Evolutionary conservation across 1,140 invertebrate species (phyloP).

Genomic region (Caenorhabditis remanei): DNA sequence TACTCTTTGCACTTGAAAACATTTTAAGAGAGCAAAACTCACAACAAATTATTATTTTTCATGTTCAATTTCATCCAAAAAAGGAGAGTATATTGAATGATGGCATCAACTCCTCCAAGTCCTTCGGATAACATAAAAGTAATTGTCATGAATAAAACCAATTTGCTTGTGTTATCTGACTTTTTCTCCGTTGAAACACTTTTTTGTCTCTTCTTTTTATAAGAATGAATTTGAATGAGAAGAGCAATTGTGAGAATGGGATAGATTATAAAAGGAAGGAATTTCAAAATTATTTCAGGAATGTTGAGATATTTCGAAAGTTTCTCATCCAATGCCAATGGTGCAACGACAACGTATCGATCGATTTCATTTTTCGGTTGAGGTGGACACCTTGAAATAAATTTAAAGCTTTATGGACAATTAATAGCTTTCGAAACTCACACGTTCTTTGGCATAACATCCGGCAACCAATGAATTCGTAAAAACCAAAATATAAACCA

Average conservation of each 20-base stretch:
- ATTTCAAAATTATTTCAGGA: not conserved
- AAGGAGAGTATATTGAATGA: not conserved
- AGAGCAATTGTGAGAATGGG: not conserved
- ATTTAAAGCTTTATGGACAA: too few species aligned
- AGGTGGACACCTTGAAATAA: not conserved
- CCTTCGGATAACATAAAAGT: constrained; percentile 19
- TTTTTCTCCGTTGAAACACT: not conserved
- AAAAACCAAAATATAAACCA: not conserved
- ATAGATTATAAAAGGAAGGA: not conserved
- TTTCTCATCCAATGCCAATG: not conserved
- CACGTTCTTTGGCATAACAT: not conserved
- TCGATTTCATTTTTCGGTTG: not conserved
- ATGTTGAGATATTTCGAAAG: not conserved
- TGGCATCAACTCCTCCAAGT: not conserved
- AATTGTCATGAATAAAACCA: not conserved
- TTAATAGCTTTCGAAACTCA: not conserved
- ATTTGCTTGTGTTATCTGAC: not conserved
- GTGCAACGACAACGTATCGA: not conserved
- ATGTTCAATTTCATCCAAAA: not conserved
- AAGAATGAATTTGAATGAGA: not conserved
- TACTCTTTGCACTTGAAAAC: too few species aligned
- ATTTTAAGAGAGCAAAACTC: not conserved
- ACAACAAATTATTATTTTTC: not conserved
- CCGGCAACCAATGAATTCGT: not conserved
- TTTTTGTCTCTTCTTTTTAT: not conserved